Evolutionary conservation across 2,888 invertebrate species (phyloP).

Genomic region (Gastracanthus pulcherrimus): DNA sequence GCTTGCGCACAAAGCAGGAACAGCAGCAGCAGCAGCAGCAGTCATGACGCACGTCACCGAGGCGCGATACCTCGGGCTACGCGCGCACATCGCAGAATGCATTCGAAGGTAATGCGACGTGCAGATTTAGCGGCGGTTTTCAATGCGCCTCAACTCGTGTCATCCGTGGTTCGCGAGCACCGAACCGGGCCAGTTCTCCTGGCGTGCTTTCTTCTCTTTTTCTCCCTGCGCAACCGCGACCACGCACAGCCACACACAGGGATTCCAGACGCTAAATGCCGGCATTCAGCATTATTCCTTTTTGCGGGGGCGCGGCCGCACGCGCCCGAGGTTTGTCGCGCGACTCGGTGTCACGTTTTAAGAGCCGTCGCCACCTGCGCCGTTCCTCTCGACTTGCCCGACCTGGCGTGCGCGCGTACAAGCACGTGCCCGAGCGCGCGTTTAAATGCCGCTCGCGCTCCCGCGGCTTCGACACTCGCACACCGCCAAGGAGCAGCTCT

Average conservation of each 20-base stretch:
- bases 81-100: constrained; percentile 66
- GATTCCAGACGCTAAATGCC: background rate
- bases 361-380: constrained; percentile 54
- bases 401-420: constrained; percentile 37
- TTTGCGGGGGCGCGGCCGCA: constrained; percentile 46
- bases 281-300: background rate
- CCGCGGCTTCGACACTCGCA: constrained; percentile 55
- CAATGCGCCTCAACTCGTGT: too few species aligned
- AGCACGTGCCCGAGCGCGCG: constrained; percentile 52
- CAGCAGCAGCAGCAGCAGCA: too few species aligned
- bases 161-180: background rate
- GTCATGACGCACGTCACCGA: too few species aligned
- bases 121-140: constrained; percentile 59
- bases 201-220: background rate
- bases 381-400: background rate
- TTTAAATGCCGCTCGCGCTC: constrained; percentile 42
- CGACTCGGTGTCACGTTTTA: constrained; percentile 61
- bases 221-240: constrained; percentile 1
- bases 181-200: constrained; percentile 5
- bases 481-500: background rate
- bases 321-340: too few species aligned
- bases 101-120: constrained; percentile 73
- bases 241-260: too few species aligned
- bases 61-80: constrained; percentile 1
- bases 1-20: constrained; percentile 25